These are phyloP conservation scores for Elanoides forficatus DNA, from an alignment of 2,113 vertebrate genomes.

Conservation along the genomic window DNA sequence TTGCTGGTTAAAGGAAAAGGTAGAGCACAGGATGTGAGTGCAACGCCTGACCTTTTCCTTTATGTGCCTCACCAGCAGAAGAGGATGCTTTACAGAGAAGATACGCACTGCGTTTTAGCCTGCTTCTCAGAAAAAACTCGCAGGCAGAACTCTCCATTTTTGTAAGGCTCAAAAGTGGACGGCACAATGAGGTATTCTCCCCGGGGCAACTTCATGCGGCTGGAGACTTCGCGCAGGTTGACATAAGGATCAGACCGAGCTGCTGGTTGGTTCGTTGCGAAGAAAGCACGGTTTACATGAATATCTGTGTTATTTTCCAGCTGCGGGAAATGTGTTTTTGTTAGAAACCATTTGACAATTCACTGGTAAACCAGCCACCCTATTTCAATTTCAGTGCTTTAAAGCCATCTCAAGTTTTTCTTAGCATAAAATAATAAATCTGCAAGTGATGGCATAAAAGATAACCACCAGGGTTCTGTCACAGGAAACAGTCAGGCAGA, in stretches of 20 bases:
- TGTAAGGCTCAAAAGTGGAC: constrained; percentile 84
- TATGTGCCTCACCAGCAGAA: neutral
- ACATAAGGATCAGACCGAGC: constrained; percentile 72
- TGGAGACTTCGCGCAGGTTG: constrained; percentile 81
- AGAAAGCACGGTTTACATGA: constrained; percentile 75
- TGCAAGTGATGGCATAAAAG: fast-evolving
- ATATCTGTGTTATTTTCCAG: constrained; percentile 56
- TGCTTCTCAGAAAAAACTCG: constrained; percentile 85
- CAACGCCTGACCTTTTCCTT: neutral
- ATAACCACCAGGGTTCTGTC: neutral
- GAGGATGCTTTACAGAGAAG: neutral
- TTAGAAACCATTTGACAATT: neutral
- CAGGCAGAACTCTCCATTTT: constrained; percentile 81
- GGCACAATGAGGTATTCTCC: constrained; percentile 85
- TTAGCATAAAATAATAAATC: neutral
- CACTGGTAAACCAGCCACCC: neutral
- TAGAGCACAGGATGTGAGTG: neutral
- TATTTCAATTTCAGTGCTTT: neutral
- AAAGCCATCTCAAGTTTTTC: neutral
- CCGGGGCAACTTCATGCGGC: constrained; percentile 73
- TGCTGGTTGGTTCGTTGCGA: constrained; percentile 65
- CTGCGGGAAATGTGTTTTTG: neutral
- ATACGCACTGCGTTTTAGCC: constrained; percentile 72
- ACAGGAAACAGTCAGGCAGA: neutral
- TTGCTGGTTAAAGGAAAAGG: neutral